A percentile compares a stretch with the other conserved stretches of the same genome.
Conservation (phyloP, 2,797 vertebrate species). For the Loris lydekkerianus region DNA sequence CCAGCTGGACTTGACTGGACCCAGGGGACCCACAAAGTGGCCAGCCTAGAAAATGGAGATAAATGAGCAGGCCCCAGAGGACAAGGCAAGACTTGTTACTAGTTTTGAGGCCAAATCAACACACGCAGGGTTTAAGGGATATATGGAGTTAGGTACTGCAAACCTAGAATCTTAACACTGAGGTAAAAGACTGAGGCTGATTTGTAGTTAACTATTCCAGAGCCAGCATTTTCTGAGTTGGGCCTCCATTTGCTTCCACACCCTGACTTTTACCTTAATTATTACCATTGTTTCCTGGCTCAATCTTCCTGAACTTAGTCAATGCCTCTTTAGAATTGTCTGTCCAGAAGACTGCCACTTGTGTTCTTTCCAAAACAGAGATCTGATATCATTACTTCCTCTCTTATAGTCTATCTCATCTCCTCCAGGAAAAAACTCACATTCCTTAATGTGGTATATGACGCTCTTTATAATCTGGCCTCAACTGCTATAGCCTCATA, state of each 20-base stretch:
- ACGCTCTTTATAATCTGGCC: background rate
- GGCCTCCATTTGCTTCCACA: conserved; percentile 2
- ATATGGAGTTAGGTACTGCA: background rate
- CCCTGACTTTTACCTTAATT: background rate
- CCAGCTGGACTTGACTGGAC: conserved; percentile 61
- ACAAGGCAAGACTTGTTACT: conserved; percentile 69
- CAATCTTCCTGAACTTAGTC: background rate
- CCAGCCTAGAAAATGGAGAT: conserved; percentile 75
- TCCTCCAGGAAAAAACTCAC: conserved; percentile 32
- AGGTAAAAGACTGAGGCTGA: conserved; percentile 28
- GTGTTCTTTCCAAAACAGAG: conserved; percentile 50
- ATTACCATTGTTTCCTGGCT: background rate
- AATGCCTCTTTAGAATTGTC: background rate
- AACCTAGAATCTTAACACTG: conserved; percentile 54
- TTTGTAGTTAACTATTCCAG: background rate
- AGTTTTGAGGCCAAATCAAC: conserved; percentile 55
- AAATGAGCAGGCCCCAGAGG: conserved; percentile 64
- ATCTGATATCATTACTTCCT: background rate
- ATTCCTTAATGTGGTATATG: conserved; percentile 43
- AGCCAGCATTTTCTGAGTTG: conserved; percentile 42
- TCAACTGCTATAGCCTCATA: conserved; percentile 14
- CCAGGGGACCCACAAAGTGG: conserved; percentile 62
- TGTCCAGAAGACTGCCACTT: background rate
- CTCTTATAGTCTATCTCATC: conserved; percentile 8
- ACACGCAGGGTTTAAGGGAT: conserved; percentile 43